Evolutionary conservation across 53 echinoderm and acorn worm species (phyloP), one percentile per base, ranked within the genome.

Genomic region (Glandiceps talaboti): DNA sequence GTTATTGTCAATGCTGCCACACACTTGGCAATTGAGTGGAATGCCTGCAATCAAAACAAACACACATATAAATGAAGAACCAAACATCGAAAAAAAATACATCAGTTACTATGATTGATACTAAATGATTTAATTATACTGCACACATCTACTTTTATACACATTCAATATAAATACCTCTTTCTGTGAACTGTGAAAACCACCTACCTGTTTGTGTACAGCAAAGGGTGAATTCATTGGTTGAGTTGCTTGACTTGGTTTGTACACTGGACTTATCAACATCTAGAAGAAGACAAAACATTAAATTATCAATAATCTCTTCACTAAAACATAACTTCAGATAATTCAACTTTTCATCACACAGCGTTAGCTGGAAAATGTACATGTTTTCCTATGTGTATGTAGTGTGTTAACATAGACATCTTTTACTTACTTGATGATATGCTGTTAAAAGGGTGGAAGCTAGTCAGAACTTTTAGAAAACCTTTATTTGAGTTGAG

Each of bases 11-110:
- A 73, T 31, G 90, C 93, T 30, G 99, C 93, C 32, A 99, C 99
- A 88, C 99, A 99, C 83, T 99, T 99, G 27, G 91, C 99, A 74
- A 99, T 91, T 64, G 99, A 99, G 83, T 99, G 93, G 76, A 99
- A 99, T 33, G 99, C 99, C 99, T 99, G 83, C 29, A 88, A 45
- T n/a, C n/a, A n/a, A n/a, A n/a, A n/a, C n/a, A n/a, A n/a, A n/a
- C n/a, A n/a, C n/a, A n/a, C n/a, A n/a, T n/a, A n/a, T n/a, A n/a
- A n/a, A n/a, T n/a, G n/a, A n/a, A n/a, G n/a, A n/a, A n/a, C n/a
- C n/a, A n/a, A n/a, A n/a, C n/a, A n/a, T n/a, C n/a, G n/a, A n/a
- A n/a, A n/a, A n/a, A n/a, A n/a, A n/a, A n/a, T n/a, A n/a, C n/a
- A n/a, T n/a, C n/a, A n/a, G n/a, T n/a, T n/a, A n/a, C n/a, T n/a